phyloP scores from a whole-genome alignment of 2,113 vertebrate species.

The Rhabdornis inornatus region DNA sequence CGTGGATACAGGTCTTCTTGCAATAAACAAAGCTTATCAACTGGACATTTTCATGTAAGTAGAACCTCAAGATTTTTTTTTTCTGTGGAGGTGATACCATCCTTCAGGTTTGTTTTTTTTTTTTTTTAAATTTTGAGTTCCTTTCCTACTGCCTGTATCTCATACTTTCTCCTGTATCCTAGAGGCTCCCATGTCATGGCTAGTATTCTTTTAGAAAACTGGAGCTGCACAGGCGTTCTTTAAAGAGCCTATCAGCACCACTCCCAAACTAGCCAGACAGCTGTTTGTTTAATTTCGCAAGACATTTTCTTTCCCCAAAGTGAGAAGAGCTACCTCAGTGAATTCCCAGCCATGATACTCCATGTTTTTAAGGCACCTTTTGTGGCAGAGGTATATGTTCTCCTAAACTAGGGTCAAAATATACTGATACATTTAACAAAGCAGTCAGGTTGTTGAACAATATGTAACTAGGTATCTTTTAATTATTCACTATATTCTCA shows the following conservation, averaged over 20 bases:
- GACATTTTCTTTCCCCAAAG: neutral
- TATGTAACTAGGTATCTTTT: neutral
- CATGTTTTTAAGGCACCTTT: neutral
- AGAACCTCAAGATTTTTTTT: neutral
- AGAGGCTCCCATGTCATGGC: neutral
- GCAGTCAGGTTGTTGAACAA: neutral
- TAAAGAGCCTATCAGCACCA: neutral
- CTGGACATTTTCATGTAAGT: neutral
- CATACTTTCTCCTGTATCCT: neutral
- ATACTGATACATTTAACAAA: neutral
- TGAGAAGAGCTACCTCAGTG: neutral
- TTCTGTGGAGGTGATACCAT: neutral
- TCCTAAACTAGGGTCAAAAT: neutral
- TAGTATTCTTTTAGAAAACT: conserved; percentile 31
- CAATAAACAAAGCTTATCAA: neutral
- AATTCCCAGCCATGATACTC: neutral
- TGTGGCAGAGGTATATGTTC: neutral
- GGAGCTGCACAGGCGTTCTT: neutral
- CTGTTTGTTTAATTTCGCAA: neutral
- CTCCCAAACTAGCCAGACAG: conserved; percentile 26
- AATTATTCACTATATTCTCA: neutral
- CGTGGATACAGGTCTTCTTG: neutral
- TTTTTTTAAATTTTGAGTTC: neutral
- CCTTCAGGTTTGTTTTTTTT: neutral
- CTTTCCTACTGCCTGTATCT: neutral